Evolutionary conservation across 2,113 vertebrate species (phyloP).

Genomic region (Brachirus orientalis): DNA sequence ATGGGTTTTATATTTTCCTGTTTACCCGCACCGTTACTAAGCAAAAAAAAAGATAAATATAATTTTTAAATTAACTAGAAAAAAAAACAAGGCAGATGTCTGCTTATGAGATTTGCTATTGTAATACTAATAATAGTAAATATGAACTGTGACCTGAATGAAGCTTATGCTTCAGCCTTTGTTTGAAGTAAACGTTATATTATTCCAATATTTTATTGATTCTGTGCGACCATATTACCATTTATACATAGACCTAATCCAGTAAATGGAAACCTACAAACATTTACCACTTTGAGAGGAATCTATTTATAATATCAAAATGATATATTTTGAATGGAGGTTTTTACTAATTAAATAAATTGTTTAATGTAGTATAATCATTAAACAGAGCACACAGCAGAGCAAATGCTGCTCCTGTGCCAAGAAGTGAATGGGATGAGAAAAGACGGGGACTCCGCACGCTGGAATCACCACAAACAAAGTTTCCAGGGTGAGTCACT

Average conservation of each 20-base stretch:
- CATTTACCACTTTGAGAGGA: background rate
- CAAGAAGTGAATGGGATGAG: constrained; percentile 59
- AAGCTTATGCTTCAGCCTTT: constrained; percentile 8
- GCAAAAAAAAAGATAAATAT: too few relatives aligned
- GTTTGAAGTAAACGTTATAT: background rate
- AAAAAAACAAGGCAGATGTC: too few relatives aligned
- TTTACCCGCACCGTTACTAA: too few relatives aligned
- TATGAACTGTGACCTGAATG: background rate
- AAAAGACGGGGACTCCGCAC: constrained; percentile 61
- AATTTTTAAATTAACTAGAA: too few relatives aligned
- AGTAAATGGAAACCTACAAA: background rate
- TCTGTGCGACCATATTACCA: background rate
- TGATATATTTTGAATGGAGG: background rate
- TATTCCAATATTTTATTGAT: constrained; percentile 11
- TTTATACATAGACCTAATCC: background rate
- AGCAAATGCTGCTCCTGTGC: constrained; percentile 76
- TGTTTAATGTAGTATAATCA: background rate
- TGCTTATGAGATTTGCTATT: background rate
- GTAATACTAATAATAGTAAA: background rate
- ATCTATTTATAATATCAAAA: background rate
- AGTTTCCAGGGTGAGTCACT: constrained; percentile 74
- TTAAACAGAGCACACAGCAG: too few relatives aligned
- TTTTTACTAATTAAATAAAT: background rate
- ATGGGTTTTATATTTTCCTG: too few relatives aligned
- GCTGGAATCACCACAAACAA: constrained; percentile 75